These are phyloP conservation scores for Aethina tumida DNA, from an alignment of 1,140 invertebrate species.

Conservation along the genomic window DNA sequence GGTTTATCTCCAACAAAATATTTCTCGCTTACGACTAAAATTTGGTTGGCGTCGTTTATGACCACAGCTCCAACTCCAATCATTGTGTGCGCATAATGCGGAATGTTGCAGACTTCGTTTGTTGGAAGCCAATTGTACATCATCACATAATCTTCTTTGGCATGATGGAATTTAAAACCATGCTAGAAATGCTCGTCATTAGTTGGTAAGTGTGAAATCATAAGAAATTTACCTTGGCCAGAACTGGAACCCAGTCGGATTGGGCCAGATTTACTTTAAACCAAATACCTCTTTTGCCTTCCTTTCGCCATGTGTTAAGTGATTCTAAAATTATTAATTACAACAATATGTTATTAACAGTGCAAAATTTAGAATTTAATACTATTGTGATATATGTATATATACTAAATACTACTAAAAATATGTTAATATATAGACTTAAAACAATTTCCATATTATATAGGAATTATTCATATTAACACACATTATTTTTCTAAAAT, in stretches of 20 bases:
- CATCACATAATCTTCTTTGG: conserved; percentile 64
- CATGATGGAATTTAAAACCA: conserved; percentile 83
- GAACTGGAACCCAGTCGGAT: conserved; percentile 64
- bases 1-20: conserved; percentile 37
- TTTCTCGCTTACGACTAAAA: conserved; percentile 73
- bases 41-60: conserved; percentile 60
- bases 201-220: conserved; percentile 1
- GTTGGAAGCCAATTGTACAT: conserved; percentile 71
- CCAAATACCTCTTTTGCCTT: conserved; percentile 68
- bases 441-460: no score
- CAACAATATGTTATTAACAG: no score
- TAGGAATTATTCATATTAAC: no score
- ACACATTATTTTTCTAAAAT: no score
- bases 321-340: conserved; percentile 50
- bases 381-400: conserved; percentile 7
- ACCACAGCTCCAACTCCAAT: conserved; percentile 82
- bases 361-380: no score
- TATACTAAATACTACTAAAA: conserved; percentile 10
- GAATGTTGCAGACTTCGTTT: conserved; percentile 56
- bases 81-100: conserved; percentile 75
- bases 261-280: conserved; percentile 64
- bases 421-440: conserved; percentile 6
- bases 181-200: conserved; percentile 40
- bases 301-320: conserved; percentile 53
- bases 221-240: conserved; percentile 50